phyloP scores from a whole-genome alignment of 2,888 invertebrate species.

The Onchidella celtica region DNA sequence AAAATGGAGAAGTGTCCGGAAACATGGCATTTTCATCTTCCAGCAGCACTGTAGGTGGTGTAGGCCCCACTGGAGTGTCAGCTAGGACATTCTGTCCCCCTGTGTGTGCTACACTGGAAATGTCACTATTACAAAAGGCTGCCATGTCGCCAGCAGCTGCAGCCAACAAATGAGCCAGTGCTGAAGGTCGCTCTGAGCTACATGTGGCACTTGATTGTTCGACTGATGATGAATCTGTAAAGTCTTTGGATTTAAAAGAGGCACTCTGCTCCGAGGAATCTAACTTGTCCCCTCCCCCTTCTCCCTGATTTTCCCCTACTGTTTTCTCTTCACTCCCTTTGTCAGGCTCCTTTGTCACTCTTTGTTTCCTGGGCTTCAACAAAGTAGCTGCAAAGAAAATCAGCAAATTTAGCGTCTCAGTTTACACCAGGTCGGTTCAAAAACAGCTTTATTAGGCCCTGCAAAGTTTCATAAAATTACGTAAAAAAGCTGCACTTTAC shows the following conservation, averaged over 20 bases:
- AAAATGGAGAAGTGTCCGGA: slow-evolving; percentile 63
- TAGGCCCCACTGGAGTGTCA: background rate
- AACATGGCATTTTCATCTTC: slow-evolving; percentile 74
- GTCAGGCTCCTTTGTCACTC: slow-evolving; percentile 24
- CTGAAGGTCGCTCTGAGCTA: background rate
- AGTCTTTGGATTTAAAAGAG: slow-evolving; percentile 4
- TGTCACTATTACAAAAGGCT: background rate
- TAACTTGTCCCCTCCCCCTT: background rate
- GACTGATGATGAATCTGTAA: background rate
- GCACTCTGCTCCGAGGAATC: background rate
- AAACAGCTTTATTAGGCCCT: too few relatives aligned
- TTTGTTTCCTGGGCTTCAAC: slow-evolving; percentile 18
- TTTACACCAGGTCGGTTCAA: too few relatives aligned
- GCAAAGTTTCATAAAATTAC: too few relatives aligned
- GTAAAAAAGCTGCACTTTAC: too few relatives aligned
- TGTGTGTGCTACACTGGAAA: background rate
- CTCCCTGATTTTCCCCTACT: background rate
- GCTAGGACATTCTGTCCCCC: background rate
- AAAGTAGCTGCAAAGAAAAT: slow-evolving; percentile 31
- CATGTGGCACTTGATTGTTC: background rate
- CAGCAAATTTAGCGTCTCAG: background rate
- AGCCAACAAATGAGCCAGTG: slow-evolving; percentile 19
- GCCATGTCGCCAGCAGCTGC: background rate
- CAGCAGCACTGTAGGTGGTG: slow-evolving; percentile 33
- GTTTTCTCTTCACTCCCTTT: slow-evolving; percentile 28